These are phyloP conservation scores for Eristalis pertinax DNA, from an alignment of 2,888 invertebrate species.

Conservation along the genomic window DNA sequence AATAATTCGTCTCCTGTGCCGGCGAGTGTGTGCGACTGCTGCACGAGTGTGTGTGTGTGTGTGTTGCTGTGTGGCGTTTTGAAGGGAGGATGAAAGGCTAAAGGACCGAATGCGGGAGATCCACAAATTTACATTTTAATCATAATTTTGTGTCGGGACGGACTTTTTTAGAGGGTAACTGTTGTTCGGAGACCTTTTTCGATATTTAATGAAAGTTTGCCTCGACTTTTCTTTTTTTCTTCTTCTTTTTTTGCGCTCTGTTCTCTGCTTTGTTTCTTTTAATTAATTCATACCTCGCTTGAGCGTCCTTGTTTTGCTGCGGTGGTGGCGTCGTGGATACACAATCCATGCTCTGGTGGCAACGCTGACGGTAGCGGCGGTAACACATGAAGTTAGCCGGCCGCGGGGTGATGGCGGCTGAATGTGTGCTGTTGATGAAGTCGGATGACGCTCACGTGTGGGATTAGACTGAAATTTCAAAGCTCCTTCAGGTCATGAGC, in stretches of 20 bases:
- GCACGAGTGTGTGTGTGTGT: not conserved
- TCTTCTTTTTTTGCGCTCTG: not conserved
- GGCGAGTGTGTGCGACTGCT: not conserved
- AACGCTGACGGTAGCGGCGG: not conserved
- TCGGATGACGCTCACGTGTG: not conserved
- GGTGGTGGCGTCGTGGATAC: no score
- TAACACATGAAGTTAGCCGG: no score
- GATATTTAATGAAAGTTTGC: constrained; percentile 41
- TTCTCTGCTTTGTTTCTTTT: not conserved
- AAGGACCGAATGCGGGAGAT: not conserved
- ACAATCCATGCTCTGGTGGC: no score
- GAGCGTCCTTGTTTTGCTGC: not conserved
- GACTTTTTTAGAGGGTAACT: not conserved
- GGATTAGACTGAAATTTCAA: no score
- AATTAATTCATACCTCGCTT: constrained; percentile 16
- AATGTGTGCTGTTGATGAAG: no score
- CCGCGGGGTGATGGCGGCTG: no score
- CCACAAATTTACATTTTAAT: constrained; percentile 34
- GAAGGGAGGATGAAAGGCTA: not conserved
- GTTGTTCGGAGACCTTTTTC: constrained; percentile 2
- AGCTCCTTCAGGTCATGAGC: no score
- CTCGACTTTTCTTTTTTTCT: not conserved
- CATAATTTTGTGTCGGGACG: constrained; percentile 25
- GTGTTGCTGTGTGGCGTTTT: not conserved
- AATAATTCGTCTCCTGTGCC: constrained; percentile 34